Conservation (phyloP, 2,888 invertebrate species). For the Chaitophorus viminalis region DNA sequence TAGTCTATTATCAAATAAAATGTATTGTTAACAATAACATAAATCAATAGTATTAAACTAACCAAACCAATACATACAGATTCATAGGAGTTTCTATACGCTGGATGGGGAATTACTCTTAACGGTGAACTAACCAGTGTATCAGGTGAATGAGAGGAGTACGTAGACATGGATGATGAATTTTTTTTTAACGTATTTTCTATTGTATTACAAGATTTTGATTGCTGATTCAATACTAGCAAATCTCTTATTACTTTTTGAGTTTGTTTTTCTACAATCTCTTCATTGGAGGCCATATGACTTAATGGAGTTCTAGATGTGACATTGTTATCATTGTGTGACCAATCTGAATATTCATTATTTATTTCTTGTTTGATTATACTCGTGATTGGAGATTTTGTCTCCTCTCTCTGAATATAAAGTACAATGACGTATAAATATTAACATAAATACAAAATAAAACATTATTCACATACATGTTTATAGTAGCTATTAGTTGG, state of each 20-base stretch:
- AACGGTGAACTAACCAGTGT: slow-evolving; percentile 20
- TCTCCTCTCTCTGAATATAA: slow-evolving; percentile 45
- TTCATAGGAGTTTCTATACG: slow-evolving; percentile 34
- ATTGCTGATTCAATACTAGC: slow-evolving; percentile 59
- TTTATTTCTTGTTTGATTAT: slow-evolving; percentile 19
- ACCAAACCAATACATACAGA: slow-evolving; percentile 31
- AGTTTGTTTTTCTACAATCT: slow-evolving; percentile 58
- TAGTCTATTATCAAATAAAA: slow-evolving; percentile 1
- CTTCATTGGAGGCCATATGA: slow-evolving; percentile 48
- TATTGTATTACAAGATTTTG: slow-evolving; percentile 1
- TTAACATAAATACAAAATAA: not conserved
- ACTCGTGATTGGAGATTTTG: slow-evolving; percentile 10
- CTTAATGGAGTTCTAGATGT: slow-evolving; percentile 22
- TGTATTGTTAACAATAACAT: not conserved
- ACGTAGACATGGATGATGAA: slow-evolving; percentile 5
- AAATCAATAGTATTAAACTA: not conserved
- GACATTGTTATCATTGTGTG: not conserved
- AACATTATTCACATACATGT: slow-evolving; percentile 32
- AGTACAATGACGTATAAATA: slow-evolving; percentile 16
- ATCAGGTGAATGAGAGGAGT: slow-evolving; percentile 25
- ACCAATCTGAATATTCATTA: slow-evolving; percentile 33
- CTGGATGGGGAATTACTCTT: slow-evolving; percentile 50
- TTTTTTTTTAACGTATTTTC: slow-evolving; percentile 40
- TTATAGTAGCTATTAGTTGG: slow-evolving; percentile 54
- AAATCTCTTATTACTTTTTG: slow-evolving; percentile 63